Conservation (phyloP, 1,140 invertebrate species). For the Drosophila sproati region DNA sequence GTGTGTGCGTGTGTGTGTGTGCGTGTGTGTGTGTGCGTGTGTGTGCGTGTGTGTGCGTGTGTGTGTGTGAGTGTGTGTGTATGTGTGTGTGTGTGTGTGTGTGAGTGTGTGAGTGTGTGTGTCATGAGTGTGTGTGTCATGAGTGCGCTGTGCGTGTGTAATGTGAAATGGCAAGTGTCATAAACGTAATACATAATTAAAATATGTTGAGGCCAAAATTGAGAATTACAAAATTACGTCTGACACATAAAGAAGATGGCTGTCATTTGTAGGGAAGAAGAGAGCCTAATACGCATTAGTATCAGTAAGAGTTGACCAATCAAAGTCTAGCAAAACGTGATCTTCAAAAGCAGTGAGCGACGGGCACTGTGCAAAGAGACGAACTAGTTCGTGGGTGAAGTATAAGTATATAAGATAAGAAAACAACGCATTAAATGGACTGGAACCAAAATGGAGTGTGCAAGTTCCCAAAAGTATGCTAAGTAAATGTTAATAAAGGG, state of each 20-base stretch:
- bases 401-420: no score
- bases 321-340: neutral
- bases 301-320: neutral
- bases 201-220: constrained; percentile 64
- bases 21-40: constrained; percentile 11
- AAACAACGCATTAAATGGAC: no score
- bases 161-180: constrained; percentile 59
- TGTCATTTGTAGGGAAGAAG: neutral
- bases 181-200: constrained; percentile 73
- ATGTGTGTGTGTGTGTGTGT: constrained; percentile 11
- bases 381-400: no score
- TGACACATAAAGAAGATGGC: constrained; percentile 25
- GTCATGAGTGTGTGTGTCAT: constrained; percentile 17
- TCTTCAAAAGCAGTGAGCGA: neutral
- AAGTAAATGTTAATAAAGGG: neutral
- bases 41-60: constrained; percentile 7
- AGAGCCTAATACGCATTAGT: neutral
- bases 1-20: constrained; percentile 14
- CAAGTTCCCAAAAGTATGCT: constrained; percentile 3
- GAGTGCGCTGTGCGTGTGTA: constrained; percentile 21
- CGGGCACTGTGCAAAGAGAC: no score
- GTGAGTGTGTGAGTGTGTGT: constrained; percentile 5
- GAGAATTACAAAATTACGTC: constrained; percentile 52
- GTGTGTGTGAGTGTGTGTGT: constrained; percentile 18
- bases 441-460: neutral